Base-by-base conservation (phyloP, 2,797 vertebrate genomes). In the Mallotus villosus region DNA sequence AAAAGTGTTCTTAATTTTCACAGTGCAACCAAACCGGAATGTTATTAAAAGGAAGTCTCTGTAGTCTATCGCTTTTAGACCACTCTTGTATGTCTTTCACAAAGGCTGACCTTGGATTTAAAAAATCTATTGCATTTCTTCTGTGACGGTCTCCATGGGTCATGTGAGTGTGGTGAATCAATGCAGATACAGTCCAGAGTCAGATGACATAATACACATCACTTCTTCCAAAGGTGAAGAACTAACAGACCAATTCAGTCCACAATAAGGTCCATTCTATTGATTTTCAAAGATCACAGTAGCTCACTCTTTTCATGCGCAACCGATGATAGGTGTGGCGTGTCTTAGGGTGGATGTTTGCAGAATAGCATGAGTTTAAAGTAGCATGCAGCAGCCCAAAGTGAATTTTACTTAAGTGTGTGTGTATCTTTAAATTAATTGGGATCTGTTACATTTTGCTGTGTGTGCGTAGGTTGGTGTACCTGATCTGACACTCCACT, bases 101-200 rank as follows among this genome's bases (percentile, higher is more conserved):
- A 17, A 59, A 64, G 74, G 53, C 67, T 77, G 34, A 71, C n/a
- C 61, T 21, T 25, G 29, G 32, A 64, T 27, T 21, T 51, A 58
- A 22, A 70, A 73, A 53, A 78, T 67, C 37, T 63, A 67, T 74
- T 62, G 46, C 8, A 78, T 71, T 73, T 60, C n/a, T 72, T 62
- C 73, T 58, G 62, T 19, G 5, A 22, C 25, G 51, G 1, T 53
- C 58, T 74, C 74, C 71, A 57, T 9, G 57, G 67, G 69, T 22
- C 49, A 34, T 32, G 27, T 58, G 29, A 76, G 65, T 58, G 71
- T 68, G 62, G 16, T 37, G 69, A 70, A 78, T 76, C 69, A 62
- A 71, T 41, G 67, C 32, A 68, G n/a, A 70, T 22, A 29, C 22
- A 51, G 14, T 25, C 41, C 24, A 27, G 37, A 41, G 59, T 61